Base-by-base conservation (phyloP, 2,113 vertebrate genomes). In the Abramis brama region DNA sequence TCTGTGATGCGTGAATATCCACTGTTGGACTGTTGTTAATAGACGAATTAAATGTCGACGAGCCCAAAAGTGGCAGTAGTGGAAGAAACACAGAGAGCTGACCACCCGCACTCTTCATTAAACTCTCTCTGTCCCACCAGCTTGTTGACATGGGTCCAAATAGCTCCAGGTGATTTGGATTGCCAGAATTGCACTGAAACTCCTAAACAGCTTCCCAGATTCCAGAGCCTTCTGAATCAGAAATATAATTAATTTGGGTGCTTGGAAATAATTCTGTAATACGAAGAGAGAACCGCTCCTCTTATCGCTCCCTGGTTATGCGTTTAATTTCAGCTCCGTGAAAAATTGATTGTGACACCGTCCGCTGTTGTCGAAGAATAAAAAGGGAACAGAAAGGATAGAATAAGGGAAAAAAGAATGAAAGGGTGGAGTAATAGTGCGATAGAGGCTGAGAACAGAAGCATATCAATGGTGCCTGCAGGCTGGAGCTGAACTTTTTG, bases 401-500 rank as follows among this genome's bases (percentile, higher is more conserved):
- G 83, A 60, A 71, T 80, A 59, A 81, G 59, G 74, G 78, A 50
- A 33, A 50, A 45, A 23, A 30, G 88, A 89, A 85, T 87, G 90
- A 88, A 91, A 90, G 79, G 92, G 76, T 45, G 70, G 70, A 78
- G 64, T 68, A 47, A 59, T 36, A 8, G 62, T 91, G 76, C 50
- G 75, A 86, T 92, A 89, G 89, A 88, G 91, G 92, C 91, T 89
- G 71, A 73, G 93, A 93, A 91, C 86, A 93, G 86, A 87, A 84
- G 77, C 89, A 87, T 82, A 84, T 86, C 82, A 90, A 86, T 25
- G 79, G 73, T 71, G 81, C 27, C 91, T 92, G 92, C 80, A 88
- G 9, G 85, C 85, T 90, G 86, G 90, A 91, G 87, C 82, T 68
- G 82, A 87, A 68, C 90, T 79, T 60, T 89, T 83, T 87, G 86